Evolutionary conservation across 2,888 invertebrate genomes (phyloP).

Genomic region (Hydrotaea cyrtoneurina): DNA sequence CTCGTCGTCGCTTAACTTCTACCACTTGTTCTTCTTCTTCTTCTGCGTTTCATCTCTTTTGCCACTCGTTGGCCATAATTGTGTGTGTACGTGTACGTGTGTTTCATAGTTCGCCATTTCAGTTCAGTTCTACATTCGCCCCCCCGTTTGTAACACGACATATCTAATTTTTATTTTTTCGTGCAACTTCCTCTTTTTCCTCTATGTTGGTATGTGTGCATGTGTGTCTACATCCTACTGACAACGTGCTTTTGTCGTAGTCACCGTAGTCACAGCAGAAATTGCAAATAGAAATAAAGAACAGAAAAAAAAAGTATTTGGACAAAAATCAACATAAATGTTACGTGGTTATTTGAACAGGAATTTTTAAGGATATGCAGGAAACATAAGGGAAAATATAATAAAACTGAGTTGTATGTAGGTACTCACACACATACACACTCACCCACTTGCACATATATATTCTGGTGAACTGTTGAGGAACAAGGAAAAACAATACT

Average conservation of each 20-base stretch:
- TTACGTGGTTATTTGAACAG: constrained; percentile 42
- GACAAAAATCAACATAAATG: constrained; percentile 38
- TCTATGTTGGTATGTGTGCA: background rate
- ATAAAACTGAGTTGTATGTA: background rate
- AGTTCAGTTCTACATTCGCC: constrained; percentile 1
- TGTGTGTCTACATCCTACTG: background rate
- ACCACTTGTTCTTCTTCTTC: constrained; percentile 23
- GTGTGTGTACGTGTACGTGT: background rate
- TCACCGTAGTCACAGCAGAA: background rate
- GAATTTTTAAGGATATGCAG: constrained; percentile 36
- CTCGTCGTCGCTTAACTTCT: constrained; percentile 19
- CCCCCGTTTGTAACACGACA: constrained; percentile 8
- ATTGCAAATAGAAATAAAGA: background rate
- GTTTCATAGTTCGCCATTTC: constrained; percentile 6
- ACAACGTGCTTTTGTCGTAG: constrained; percentile 1
- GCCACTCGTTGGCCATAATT: background rate
- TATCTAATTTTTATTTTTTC: background rate
- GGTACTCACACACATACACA: background rate
- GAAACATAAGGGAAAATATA: constrained; percentile 9
- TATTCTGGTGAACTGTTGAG: background rate
- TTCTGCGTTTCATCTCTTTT: background rate
- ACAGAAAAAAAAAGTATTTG: background rate
- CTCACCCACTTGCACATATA: background rate
- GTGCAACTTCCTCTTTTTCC: background rate
- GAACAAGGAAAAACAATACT: background rate